Conservation (phyloP, 2,113 vertebrate species). For the Xenopus borealis region DNA sequence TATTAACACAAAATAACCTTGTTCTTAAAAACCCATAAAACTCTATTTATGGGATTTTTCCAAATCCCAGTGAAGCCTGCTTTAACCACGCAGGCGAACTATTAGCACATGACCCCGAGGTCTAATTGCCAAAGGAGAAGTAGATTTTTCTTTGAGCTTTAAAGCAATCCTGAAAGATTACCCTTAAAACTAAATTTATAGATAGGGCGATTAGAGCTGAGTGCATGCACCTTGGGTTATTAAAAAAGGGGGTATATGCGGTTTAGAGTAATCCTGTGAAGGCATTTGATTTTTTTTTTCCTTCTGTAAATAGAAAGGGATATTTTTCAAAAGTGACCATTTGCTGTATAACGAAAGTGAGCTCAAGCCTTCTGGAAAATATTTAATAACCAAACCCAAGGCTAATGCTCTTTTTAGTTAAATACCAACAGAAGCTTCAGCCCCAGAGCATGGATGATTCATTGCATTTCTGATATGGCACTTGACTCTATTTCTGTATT, state of each 20-base stretch:
- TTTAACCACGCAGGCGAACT: conserved; percentile 50
- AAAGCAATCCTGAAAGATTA: conserved; percentile 49
- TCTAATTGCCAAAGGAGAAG: conserved; percentile 49
- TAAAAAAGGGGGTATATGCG: not conserved
- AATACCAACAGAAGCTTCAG: too few relatives aligned
- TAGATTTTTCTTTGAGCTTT: conserved; percentile 42
- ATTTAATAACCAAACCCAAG: too few relatives aligned
- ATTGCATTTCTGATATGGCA: too few relatives aligned
- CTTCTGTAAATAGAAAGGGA: too few relatives aligned
- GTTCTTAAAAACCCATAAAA: conserved; percentile 72
- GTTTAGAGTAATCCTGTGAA: not conserved
- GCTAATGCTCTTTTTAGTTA: too few relatives aligned
- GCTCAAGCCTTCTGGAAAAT: too few relatives aligned
- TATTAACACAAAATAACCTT: conserved; percentile 76
- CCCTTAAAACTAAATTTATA: conserved; percentile 45
- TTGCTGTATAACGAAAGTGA: too few relatives aligned
- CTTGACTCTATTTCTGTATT: too few relatives aligned
- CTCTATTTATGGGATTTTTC: conserved; percentile 68
- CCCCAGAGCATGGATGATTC: too few relatives aligned
- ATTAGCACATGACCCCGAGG: conserved; percentile 50
- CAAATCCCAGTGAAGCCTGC: conserved; percentile 57
- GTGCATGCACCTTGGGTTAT: not conserved
- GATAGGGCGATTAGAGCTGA: conserved; percentile 31
- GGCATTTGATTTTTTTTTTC: too few relatives aligned
- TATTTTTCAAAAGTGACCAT: too few relatives aligned